Evolutionary conservation across 2,797 vertebrate genomes (phyloP).

Genomic region (Orientallactaga sibirica): DNA sequence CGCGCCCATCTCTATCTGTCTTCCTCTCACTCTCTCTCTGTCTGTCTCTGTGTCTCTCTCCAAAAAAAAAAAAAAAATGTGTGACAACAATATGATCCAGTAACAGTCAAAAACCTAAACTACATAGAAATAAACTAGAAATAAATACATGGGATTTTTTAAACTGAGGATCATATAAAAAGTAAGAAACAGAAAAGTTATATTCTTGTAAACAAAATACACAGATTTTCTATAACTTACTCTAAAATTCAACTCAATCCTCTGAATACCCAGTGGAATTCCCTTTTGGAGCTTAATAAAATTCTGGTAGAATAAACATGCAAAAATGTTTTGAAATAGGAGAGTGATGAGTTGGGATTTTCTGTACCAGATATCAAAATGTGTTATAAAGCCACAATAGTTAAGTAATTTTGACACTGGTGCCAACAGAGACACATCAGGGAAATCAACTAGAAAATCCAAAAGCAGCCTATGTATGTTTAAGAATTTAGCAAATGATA

Average conservation of each 20-base stretch:
- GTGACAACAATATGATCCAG: background rate
- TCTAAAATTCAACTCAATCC: slow-evolving; percentile 26
- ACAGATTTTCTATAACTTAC: slow-evolving; percentile 27
- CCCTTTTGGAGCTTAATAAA: slow-evolving; percentile 55
- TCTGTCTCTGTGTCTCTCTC: no score
- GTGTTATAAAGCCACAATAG: slow-evolving; percentile 42
- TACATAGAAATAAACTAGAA: background rate
- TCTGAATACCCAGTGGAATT: slow-evolving; percentile 37
- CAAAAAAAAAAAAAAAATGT: background rate
- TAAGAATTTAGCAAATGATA: slow-evolving; percentile 65
- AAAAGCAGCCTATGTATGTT: slow-evolving; percentile 55
- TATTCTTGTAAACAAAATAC: background rate
- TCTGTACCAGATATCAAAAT: slow-evolving; percentile 66
- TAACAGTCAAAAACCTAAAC: background rate
- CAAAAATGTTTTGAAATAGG: slow-evolving; percentile 49
- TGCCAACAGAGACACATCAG: slow-evolving; percentile 53
- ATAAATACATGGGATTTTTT: background rate
- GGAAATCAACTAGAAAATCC: slow-evolving; percentile 75
- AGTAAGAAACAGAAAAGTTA: background rate
- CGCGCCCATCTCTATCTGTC: no score
- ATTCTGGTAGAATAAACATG: slow-evolving; percentile 61
- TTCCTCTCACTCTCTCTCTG: no score
- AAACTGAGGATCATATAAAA: background rate
- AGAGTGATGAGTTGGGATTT: slow-evolving; percentile 52
- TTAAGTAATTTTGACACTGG: slow-evolving; percentile 51